phyloP scores from a whole-genome alignment of 1,140 invertebrate species.

The Drosophila kikkawai region DNA sequence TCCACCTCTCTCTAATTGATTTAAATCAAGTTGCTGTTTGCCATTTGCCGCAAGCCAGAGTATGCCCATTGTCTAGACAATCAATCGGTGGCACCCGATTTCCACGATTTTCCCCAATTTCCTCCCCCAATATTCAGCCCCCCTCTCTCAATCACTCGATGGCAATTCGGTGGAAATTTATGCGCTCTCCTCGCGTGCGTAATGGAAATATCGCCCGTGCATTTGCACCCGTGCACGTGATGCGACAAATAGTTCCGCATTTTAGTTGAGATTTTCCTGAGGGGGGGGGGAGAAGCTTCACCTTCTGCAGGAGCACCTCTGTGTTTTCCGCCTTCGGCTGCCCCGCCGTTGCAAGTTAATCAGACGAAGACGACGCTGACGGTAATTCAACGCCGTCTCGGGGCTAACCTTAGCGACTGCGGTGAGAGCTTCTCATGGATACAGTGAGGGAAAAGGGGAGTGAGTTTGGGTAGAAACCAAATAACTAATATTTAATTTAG shows the following conservation, averaged over 20 bases:
- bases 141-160: constrained; percentile 9
- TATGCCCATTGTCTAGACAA: constrained; percentile 70
- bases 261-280: constrained; percentile 46
- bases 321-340: constrained; percentile 1
- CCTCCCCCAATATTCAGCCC: constrained; percentile 3
- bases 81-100: constrained; percentile 57
- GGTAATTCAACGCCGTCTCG: constrained; percentile 40
- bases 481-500: neutral
- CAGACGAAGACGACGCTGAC: constrained; percentile 45
- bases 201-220: constrained; percentile 69
- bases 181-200: constrained; percentile 72
- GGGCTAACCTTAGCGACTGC: constrained; percentile 21
- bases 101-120: constrained; percentile 8
- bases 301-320: constrained; percentile 1
- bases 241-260: constrained; percentile 83
- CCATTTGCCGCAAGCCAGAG: constrained; percentile 46
- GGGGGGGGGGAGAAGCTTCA: neutral
- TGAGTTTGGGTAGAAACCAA: neutral
- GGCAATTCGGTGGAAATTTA: constrained; percentile 64
- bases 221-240: constrained; percentile 73
- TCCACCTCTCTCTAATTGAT: constrained; percentile 70
- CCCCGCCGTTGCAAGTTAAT: constrained; percentile 64
- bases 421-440: constrained; percentile 30
- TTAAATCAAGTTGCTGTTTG: constrained; percentile 78
- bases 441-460: constrained; percentile 3